Evolutionary conservation across 2,113 vertebrate genomes (phyloP), one percentile per base, ranked within the genome.

Genomic region (Macquaria australasica): DNA sequence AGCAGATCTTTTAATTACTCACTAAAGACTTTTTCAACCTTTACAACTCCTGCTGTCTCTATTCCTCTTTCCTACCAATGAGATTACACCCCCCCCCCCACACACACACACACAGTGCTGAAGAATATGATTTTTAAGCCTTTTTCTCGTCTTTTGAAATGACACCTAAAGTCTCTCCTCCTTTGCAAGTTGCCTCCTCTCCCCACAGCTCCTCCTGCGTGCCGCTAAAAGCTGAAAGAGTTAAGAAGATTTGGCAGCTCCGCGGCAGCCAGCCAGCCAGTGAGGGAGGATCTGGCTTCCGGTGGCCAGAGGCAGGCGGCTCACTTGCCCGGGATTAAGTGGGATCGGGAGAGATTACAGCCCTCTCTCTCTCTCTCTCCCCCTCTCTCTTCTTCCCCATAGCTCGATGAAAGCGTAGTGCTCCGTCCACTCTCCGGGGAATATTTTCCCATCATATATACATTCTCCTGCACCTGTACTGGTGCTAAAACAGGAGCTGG

Each of bases 311-410:
- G 84, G 88, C 87, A 87, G 88, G 86, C 79, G 28, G 86, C 89
- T 95, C 91, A 87, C 88, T 92, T 89, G 91, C 83, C 63, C 31
- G 41, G 95, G 96, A 96, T 96, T 96, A 96, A 92, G 84, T 86
- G 89, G 95, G 94, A 95, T 95, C 83, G 89, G 87, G 88, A 79
- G 85, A 92, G 96, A 96, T 96, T 96, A 96, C 89, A 76, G 80
- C 72, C 73, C 86, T 87, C 87, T 85, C 87, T 85, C 39, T 39
- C 39, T 39, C 39, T 39, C 39, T 39, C 76, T 73, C 72, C 73
- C 86, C 86, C 87, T 85, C 87, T 85, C 39, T 39, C 39, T 39
- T 39, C 12, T 51, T 78, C 53, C 31, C 73, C 48, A 37, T 15
- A 39, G 73, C 75, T 82, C 31, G 77, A 67, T 89, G 82, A 80